These are phyloP conservation scores for Elegia similella DNA, from an alignment of 2,888 invertebrate species.

Conservation along the genomic window DNA sequence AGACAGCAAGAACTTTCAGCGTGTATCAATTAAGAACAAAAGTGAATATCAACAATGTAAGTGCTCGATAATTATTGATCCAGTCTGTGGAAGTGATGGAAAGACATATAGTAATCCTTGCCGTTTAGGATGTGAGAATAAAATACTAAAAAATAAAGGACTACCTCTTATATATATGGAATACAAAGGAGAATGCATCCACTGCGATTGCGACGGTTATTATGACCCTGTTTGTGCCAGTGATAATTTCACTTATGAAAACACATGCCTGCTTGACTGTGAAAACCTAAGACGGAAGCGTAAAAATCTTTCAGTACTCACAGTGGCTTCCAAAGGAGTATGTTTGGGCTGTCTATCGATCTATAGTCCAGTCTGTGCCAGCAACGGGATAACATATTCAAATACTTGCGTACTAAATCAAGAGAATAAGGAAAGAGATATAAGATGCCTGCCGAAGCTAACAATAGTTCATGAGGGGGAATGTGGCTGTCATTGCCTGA, in stretches of 20 bases:
- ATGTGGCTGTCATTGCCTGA: constrained; percentile 14
- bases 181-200: constrained; percentile 15
- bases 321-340: constrained; percentile 32
- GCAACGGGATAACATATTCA: constrained; percentile 34
- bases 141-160: constrained; percentile 8
- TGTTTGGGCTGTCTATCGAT: constrained; percentile 29
- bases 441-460: background rate
- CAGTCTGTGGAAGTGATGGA: constrained; percentile 19
- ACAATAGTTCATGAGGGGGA: constrained; percentile 6
- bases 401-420: constrained; percentile 27
- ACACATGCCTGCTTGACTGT: background rate
- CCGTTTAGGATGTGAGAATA: constrained; percentile 15
- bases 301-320: constrained; percentile 22
- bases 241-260: background rate
- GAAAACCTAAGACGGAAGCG: constrained; percentile 26
- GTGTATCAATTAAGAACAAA: constrained; percentile 1
- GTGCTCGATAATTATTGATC: constrained; percentile 14
- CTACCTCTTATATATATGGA: background rate
- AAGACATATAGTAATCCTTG: constrained; percentile 20
- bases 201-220: constrained; percentile 5
- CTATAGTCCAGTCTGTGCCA: constrained; percentile 41
- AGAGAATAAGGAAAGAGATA: constrained; percentile 10
- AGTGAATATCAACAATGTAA: constrained; percentile 6
- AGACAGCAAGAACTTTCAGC: constrained; percentile 7
- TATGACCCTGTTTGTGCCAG: constrained; percentile 12